Conservation (phyloP, 2,113 vertebrate genomes). For the Tretioscincus oriximinensis region DNA sequence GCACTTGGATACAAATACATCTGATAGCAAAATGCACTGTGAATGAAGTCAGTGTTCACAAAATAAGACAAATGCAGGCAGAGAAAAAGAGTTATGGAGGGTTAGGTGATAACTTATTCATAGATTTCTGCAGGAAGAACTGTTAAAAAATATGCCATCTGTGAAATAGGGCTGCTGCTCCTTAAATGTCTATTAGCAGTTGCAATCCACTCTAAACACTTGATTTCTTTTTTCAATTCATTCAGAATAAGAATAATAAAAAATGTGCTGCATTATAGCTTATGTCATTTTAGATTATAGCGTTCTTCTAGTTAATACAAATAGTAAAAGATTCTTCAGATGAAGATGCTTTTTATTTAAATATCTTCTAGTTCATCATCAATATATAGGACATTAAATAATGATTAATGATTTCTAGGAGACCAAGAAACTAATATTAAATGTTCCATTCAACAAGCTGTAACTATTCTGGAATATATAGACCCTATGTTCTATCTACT, state of each 20-base stretch:
- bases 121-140: slow-evolving; percentile 58
- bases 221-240: slow-evolving; percentile 46
- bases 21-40: slow-evolving; percentile 37
- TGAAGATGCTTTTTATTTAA: not conserved
- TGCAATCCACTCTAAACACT: slow-evolving; percentile 54
- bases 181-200: slow-evolving; percentile 60
- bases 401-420: not conserved
- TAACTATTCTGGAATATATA: too few species aligned
- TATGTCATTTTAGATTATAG: slow-evolving; percentile 49
- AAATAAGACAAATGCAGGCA: slow-evolving; percentile 54
- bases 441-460: too few species aligned
- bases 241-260: slow-evolving; percentile 46
- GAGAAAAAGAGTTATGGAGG: slow-evolving; percentile 49
- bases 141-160: slow-evolving; percentile 62
- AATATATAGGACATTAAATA: not conserved
- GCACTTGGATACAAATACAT: slow-evolving; percentile 19
- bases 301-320: slow-evolving; percentile 46
- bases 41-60: slow-evolving; percentile 48
- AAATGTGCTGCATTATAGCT: slow-evolving; percentile 54
- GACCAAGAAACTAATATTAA: too few species aligned
- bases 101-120: slow-evolving; percentile 68
- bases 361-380: not conserved
- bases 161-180: slow-evolving; percentile 59
- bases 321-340: slow-evolving; percentile 11
- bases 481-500: too few species aligned